These are phyloP conservation scores for Apis cerana DNA, from an alignment of 1,140 invertebrate genomes.

Conservation along the genomic window DNA sequence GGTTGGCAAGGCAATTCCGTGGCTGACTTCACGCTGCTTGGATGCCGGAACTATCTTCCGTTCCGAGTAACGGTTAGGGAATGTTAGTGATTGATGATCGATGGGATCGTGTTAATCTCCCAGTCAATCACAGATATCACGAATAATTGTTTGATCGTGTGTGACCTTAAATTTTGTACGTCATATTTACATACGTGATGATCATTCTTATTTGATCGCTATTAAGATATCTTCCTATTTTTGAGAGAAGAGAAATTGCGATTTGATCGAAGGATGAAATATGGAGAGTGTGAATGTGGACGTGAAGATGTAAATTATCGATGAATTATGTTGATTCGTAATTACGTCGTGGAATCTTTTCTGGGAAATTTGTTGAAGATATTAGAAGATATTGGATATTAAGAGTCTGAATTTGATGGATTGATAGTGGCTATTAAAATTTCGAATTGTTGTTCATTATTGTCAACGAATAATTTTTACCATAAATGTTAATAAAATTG, in stretches of 20 bases:
- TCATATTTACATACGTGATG: too few species aligned
- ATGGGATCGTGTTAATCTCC: neutral
- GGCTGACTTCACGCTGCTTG: constrained; percentile 59
- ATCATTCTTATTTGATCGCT: too few species aligned
- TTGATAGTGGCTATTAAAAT: too few species aligned
- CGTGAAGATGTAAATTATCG: too few species aligned
- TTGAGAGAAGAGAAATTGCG: neutral
- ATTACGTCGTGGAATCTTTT: too few species aligned
- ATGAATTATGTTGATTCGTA: too few species aligned
- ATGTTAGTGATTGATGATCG: constrained; percentile 9
- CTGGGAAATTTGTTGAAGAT: too few species aligned
- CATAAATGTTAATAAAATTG: too few species aligned
- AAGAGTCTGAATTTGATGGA: too few species aligned
- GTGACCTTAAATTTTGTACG: neutral
- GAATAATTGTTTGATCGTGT: constrained; percentile 14
- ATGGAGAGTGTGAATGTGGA: neutral
- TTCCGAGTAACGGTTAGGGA: neutral
- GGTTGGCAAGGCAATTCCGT: constrained; percentile 48
- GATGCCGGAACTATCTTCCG: constrained; percentile 28
- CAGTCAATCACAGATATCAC: neutral
- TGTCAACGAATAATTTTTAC: too few species aligned
- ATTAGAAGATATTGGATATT: too few species aligned
- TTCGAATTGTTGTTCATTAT: too few species aligned
- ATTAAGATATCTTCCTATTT: neutral
- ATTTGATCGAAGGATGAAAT: neutral